Base-by-base conservation (phyloP, 2,888 invertebrate genomes). In the Brachyopa scutellaris region DNA sequence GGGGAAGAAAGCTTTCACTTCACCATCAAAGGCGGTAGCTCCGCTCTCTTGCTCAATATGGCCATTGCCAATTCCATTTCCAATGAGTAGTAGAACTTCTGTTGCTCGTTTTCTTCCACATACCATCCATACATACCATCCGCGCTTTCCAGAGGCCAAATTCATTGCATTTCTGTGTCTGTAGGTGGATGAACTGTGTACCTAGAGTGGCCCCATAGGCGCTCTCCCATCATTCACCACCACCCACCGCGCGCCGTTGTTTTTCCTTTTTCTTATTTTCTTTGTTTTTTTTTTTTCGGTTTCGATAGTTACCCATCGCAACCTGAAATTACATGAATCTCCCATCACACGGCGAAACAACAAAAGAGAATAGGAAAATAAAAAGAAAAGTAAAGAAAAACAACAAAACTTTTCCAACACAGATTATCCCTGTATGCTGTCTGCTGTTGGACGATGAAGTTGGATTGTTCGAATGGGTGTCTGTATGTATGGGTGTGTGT, bases 141-240 rank as follows among this genome's bases (percentile, higher is more conserved):
- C 38, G 36, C 38, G 36, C 53, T 13, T 80, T 80, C 80, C 80
- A 80, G 55, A 57, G 49, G 47, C 64, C 64, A 74, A 55, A 74
- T 80, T 80, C 80, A 80, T 51, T 55, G 55, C 57, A 33, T 79
- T 53, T 66, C 66, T 66, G 29, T 42, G 64, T 51, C 42, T 64
- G 26, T 73, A 45, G 47, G 49, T 51, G 57, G 74, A 80, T 80
- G 80, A 80, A 80, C 80, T 49, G 49, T 69, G 69, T 62, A 62
- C 42, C 61, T 49, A 47, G 36, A 40, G 53, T 57, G 62, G 53
- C 78, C 62, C 51, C 42, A 33, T 6, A 21, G 36, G 31, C 23
- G 15, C 29, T 26, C 11, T 19, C 62, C 21, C 55, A 23, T 36
- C 26, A n/a, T n/a, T n/a, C n/a, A n/a, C n/a, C n/a, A n/a, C 38